Conservation (phyloP, 2,888 invertebrate species). For the Napeogenes sylphis region DNA sequence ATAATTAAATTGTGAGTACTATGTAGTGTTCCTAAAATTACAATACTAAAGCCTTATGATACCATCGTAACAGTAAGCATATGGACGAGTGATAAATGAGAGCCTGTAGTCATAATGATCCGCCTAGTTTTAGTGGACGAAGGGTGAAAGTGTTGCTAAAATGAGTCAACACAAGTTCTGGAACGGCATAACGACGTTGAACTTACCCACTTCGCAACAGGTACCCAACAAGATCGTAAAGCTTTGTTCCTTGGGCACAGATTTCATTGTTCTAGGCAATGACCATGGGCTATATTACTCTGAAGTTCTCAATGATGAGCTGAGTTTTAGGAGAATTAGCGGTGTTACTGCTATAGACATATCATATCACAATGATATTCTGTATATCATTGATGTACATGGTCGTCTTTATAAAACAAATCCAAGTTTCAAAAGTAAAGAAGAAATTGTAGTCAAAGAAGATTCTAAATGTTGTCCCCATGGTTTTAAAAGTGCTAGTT, state of each 20-base stretch:
- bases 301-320: constrained; percentile 55
- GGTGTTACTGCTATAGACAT: constrained; percentile 80
- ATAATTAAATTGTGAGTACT: not conserved
- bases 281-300: constrained; percentile 71
- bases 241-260: constrained; percentile 57
- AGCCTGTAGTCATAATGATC: constrained; percentile 28
- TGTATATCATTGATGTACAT: constrained; percentile 80
- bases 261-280: constrained; percentile 66
- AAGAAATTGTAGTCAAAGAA: constrained; percentile 80
- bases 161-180: constrained; percentile 75
- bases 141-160: constrained; percentile 48
- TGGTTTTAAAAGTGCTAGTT: constrained; percentile 80
- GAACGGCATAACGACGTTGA: constrained; percentile 63
- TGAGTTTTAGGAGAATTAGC: constrained; percentile 67
- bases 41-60: not conserved
- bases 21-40: not conserved
- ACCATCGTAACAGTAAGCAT: not conserved
- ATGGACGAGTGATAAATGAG: constrained; percentile 7
- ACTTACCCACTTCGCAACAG: constrained; percentile 52
- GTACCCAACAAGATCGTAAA: constrained; percentile 71
- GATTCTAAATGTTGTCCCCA: constrained; percentile 81
- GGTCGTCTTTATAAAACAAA: constrained; percentile 79
- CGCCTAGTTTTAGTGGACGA: constrained; percentile 29
- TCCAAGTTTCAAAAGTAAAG: constrained; percentile 73
- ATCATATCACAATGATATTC: constrained; percentile 76